These are phyloP conservation scores for Manis crassicaudata DNA, from an alignment of 2,797 vertebrate species.

Conservation along the genomic window DNA sequence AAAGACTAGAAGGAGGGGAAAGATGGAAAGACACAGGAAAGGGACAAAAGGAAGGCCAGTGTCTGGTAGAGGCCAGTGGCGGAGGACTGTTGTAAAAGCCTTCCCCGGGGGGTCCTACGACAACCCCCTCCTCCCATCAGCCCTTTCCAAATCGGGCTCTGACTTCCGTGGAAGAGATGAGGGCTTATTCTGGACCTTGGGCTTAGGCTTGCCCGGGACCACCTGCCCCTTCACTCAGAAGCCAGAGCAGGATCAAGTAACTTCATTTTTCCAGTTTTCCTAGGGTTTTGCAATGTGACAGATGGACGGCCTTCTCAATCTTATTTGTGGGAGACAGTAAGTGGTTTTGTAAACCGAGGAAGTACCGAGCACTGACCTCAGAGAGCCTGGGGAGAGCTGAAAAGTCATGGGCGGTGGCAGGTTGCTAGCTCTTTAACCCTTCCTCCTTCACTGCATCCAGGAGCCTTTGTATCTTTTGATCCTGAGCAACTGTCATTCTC, in stretches of 20 bases:
- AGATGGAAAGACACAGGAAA: neutral
- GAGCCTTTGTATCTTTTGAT: neutral
- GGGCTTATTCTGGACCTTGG: neutral
- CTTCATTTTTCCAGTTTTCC: neutral
- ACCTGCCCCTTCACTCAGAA: neutral
- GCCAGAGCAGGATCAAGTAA: neutral
- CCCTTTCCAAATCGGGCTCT: neutral
- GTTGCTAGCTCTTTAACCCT: neutral
- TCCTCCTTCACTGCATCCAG: neutral
- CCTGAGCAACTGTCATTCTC: slow-evolving; percentile 50
- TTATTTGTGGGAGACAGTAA: neutral
- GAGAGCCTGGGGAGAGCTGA: neutral
- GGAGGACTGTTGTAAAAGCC: neutral
- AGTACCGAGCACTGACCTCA: slow-evolving; percentile 38
- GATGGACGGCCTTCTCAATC: neutral
- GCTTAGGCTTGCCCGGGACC: neutral
- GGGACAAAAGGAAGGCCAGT: neutral
- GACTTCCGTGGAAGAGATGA: neutral
- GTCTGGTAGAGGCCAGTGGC: neutral
- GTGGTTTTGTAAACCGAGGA: slow-evolving; percentile 29
- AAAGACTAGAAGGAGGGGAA: neutral
- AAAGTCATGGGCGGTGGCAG: neutral
- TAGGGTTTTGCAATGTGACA: neutral
- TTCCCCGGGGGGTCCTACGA: neutral
- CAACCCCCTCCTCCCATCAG: neutral